Conservation (phyloP, 2,797 vertebrate species). For the Gymnoscopelus microlampas region DNA sequence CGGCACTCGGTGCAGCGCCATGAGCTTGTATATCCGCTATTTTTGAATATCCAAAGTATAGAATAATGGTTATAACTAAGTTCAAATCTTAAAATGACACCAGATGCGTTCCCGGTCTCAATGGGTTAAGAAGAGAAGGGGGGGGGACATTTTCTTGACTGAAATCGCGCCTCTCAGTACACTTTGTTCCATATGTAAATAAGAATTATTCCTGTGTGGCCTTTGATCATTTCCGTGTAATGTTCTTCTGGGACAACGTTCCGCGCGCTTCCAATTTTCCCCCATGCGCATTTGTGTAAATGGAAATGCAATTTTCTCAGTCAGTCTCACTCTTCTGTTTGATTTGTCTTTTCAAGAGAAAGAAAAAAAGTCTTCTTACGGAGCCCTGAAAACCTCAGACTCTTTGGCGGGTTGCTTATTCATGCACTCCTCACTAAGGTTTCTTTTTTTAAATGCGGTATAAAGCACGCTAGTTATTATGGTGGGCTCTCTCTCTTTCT, state of each 20-base stretch:
- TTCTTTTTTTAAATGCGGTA: too few relatives aligned
- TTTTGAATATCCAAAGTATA: too few relatives aligned
- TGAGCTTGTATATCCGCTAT: too few relatives aligned
- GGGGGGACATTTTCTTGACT: constrained; percentile 11
- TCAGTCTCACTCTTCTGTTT: constrained; percentile 42
- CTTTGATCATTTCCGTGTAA: constrained; percentile 55
- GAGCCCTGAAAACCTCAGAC: constrained; percentile 26
- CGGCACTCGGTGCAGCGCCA: too few relatives aligned
- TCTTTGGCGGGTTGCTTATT: constrained; percentile 21
- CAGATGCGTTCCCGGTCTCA: too few relatives aligned
- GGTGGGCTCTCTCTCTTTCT: too few relatives aligned
- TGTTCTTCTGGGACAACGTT: constrained; percentile 53
- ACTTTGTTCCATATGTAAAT: constrained; percentile 37
- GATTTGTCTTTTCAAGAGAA: constrained; percentile 45
- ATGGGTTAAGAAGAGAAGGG: too few relatives aligned
- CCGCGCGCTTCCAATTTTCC: constrained; percentile 50
- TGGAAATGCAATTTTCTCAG: constrained; percentile 54
- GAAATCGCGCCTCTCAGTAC: constrained; percentile 34
- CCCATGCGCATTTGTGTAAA: constrained; percentile 32
- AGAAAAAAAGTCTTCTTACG: constrained; percentile 21
- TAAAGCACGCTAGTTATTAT: not conserved
- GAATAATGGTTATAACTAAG: too few relatives aligned
- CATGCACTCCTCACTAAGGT: not conserved
- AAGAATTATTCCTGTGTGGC: constrained; percentile 29
- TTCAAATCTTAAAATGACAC: too few relatives aligned